Evolutionary conservation across 37 sponge, comb jelly and placozoan species (phyloP).

Genomic region (Ianthella basta): DNA sequence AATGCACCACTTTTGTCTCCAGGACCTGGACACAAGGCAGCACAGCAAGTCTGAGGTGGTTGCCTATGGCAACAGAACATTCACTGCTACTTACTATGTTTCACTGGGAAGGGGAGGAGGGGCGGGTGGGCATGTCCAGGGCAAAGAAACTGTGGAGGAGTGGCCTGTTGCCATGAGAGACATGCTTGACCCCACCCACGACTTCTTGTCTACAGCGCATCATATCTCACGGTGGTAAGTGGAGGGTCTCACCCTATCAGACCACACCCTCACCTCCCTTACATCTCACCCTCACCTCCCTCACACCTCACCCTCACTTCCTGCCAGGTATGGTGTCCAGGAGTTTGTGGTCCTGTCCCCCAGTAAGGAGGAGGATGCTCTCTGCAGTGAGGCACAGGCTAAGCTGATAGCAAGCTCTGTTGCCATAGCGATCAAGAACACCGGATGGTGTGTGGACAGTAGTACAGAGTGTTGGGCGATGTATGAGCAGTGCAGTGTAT

Average conservation of each 20-base stretch:
- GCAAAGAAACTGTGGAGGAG: slow-evolving; percentile 6
- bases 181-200: slow-evolving; percentile 62
- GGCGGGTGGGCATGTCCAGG: not conserved
- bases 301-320: not conserved
- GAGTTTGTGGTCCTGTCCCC: slow-evolving; percentile 77
- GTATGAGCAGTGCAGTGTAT: too few relatives aligned
- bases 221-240: slow-evolving; percentile 80
- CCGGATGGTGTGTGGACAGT: slow-evolving; percentile 65
- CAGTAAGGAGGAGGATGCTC: slow-evolving; percentile 39
- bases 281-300: not conserved
- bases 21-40: slow-evolving; percentile 31
- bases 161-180: slow-evolving; percentile 64
- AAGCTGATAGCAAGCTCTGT: slow-evolving; percentile 84
- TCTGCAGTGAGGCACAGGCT: slow-evolving; percentile 79
- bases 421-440: slow-evolving; percentile 78
- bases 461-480: not conserved
- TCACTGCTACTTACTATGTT: slow-evolving; percentile 58
- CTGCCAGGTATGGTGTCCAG: slow-evolving; percentile 76
- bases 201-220: slow-evolving; percentile 80
- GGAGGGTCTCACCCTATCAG: not conserved
- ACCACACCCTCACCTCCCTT: not conserved
- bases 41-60: slow-evolving; percentile 75
- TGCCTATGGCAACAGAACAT: slow-evolving; percentile 49
- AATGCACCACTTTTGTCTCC: too few relatives aligned
- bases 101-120: not conserved